phyloP scores from a whole-genome alignment of 2,888 invertebrate species.

The Cryptocephalus primarius region DNA sequence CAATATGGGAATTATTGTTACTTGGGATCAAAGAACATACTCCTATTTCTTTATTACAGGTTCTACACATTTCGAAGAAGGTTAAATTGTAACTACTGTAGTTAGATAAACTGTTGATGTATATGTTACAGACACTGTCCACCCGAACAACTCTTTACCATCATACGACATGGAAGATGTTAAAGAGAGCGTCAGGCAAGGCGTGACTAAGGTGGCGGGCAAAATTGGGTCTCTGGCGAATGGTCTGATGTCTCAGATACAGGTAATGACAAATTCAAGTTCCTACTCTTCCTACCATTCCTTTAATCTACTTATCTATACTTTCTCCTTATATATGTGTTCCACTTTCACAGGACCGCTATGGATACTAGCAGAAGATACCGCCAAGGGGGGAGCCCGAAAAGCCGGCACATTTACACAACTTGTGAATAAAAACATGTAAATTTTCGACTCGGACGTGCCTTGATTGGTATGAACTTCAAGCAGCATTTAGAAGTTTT shows the following conservation, averaged over 20 bases:
- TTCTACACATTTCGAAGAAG: not conserved
- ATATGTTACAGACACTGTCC: conserved; percentile 8
- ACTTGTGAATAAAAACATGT: conserved; percentile 7
- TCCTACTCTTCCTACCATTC: too few species aligned
- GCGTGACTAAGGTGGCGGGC: conserved; percentile 96
- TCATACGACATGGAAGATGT: conserved; percentile 88
- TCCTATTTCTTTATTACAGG: too few species aligned
- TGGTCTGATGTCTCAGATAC: conserved; percentile 87
- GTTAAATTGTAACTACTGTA: not conserved
- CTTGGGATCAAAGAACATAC: too few species aligned
- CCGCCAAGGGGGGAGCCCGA: conserved; percentile 7
- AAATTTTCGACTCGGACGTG: too few species aligned
- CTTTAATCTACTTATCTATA: not conserved
- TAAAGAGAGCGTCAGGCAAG: conserved; percentile 91
- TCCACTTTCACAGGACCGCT: conserved; percentile 24
- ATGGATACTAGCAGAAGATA: conserved; percentile 25
- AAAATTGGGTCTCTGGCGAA: conserved; percentile 88
- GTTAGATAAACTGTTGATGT: not conserved
- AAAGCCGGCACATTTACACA: conserved; percentile 9
- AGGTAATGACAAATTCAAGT: conserved; percentile 42
- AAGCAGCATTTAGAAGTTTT: too few species aligned
- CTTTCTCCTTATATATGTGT: too few species aligned
- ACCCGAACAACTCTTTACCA: conserved; percentile 34
- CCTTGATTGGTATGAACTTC: too few species aligned
- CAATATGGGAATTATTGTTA: too few species aligned